Base-by-base conservation (phyloP, 37 sponge, comb jelly and placozoan species). In the Diacarnus erythraeanus region DNA sequence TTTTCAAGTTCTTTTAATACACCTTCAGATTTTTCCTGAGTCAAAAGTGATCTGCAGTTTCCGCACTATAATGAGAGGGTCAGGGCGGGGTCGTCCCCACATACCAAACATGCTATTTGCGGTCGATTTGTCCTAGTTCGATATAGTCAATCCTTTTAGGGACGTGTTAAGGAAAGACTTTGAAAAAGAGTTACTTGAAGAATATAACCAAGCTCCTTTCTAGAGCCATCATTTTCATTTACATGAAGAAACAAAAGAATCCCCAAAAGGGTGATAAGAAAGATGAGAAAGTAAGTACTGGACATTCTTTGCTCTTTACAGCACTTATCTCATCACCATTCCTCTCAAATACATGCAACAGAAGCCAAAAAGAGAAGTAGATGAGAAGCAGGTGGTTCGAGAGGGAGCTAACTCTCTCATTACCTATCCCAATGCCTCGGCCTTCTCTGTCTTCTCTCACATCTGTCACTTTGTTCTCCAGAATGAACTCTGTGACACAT, bases 401-500 rank as follows among this genome's bases (percentile, higher is more conserved):
- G 92, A 91, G 47, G 88, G 84, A 10, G 29, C 75, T 20, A 91
- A 83, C 66, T 86, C 91, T 8, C 88, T 91, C 43, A 64, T 87
- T 25, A 79, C 87, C 26, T 68, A 74, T 66, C 78, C 84, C 37
- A 83, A 86, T 79, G 76, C 92, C 22, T 87, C 92, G 38, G 42
- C 65, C 31, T 91, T 84, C 81, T 78, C 92, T 57, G 72, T 91
- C 18, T 91, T 79, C 76, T 73, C 78, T 37, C 92, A 83, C 57
- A 76, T 91, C 47, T 79, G 92, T 0, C 84, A 91, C 71, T 75
- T 91, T 18, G 77, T 91, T 6, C 84, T 87, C 30, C 92, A 91
- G 76, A 78, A 79, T 39, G 64, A 86, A 76, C 81, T 91, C 59
- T 87, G 87, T 43, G 80, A 83, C 65, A 83, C 75, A 35, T 91